phyloP scores from a whole-genome alignment of 1,140 invertebrate genomes.

The Drosophila bocki region DNA sequence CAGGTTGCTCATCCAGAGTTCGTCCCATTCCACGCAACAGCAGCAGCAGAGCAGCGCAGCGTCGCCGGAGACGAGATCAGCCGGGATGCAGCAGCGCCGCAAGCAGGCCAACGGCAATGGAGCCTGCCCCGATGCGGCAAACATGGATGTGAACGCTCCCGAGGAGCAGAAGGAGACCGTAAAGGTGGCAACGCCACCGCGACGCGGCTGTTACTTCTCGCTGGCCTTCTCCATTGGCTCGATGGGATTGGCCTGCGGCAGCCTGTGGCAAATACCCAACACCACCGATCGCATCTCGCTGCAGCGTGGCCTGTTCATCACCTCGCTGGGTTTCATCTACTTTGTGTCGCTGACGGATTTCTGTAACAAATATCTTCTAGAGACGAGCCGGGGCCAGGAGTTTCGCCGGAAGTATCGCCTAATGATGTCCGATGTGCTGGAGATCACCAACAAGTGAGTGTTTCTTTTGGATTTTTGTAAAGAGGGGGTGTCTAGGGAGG shows the following conservation, averaged over 20 bases:
- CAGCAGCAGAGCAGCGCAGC: conserved; percentile 15
- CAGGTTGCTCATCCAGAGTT: conserved; percentile 16
- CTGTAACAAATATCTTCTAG: conserved; percentile 87
- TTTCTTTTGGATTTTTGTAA: too few species aligned
- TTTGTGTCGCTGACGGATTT: conserved; percentile 88
- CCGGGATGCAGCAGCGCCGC: conserved; percentile 27
- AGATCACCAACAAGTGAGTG: conserved; percentile 90
- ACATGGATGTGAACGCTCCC: conserved; percentile 6
- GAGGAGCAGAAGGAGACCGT: conserved; percentile 3
- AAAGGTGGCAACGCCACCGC: background rate
- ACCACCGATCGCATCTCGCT: conserved; percentile 86
- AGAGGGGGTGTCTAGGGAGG: background rate
- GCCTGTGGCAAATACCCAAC: conserved; percentile 78
- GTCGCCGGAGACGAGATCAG: conserved; percentile 19
- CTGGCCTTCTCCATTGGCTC: conserved; percentile 83
- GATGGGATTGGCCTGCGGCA: conserved; percentile 82
- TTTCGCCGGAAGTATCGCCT: conserved; percentile 88
- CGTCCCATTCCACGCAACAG: too few species aligned
- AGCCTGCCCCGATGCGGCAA: conserved; percentile 8
- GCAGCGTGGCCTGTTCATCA: conserved; percentile 86
- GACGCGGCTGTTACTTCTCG: conserved; percentile 78
- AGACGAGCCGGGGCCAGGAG: conserved; percentile 86
- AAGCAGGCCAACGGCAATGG: conserved; percentile 20
- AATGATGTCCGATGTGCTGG: conserved; percentile 87
- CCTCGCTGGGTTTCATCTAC: conserved; percentile 87